A percentile compares a stretch with the other conserved stretches of the same genome.
phyloP scores from a whole-genome alignment of 2,797 vertebrate species.

The Sebastes itinus region DNA sequence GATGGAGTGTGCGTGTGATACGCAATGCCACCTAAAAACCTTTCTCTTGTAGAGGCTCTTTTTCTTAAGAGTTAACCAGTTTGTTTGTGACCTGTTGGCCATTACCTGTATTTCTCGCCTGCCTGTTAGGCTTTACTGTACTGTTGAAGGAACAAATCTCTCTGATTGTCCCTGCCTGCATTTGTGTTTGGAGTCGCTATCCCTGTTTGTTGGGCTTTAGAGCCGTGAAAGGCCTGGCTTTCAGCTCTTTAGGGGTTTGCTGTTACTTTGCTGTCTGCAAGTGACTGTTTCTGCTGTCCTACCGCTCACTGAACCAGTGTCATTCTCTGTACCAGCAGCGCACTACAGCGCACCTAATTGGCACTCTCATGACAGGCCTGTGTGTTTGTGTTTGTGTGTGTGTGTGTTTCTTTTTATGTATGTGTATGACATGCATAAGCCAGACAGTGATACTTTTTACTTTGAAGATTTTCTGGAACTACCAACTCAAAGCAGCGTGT shows the following conservation, averaged over 20 bases:
- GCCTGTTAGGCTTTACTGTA: slow-evolving; percentile 44
- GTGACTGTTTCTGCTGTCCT: slow-evolving; percentile 41
- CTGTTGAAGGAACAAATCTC: slow-evolving; percentile 20
- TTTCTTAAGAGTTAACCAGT: slow-evolving; percentile 28
- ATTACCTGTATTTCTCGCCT: slow-evolving; percentile 22
- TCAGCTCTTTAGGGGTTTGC: slow-evolving; percentile 47
- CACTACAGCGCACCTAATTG: slow-evolving; percentile 42
- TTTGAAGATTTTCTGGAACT: slow-evolving; percentile 12
- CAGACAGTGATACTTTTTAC: background rate
- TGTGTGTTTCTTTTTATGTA: slow-evolving; percentile 16
- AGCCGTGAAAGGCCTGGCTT: slow-evolving; percentile 25
- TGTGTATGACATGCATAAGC: background rate
- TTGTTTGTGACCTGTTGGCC: slow-evolving; percentile 45
- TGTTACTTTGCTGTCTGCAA: slow-evolving; percentile 55
- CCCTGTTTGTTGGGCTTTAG: slow-evolving; percentile 43
- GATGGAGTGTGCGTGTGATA: slow-evolving; percentile 38
- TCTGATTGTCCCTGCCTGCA: slow-evolving; percentile 34
- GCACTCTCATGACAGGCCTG: slow-evolving; percentile 23
- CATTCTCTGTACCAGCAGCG: slow-evolving; percentile 22
- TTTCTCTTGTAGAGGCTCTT: slow-evolving; percentile 34
- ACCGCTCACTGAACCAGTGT: slow-evolving; percentile 46
- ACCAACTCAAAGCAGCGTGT: slow-evolving; percentile 1
- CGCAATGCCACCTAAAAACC: slow-evolving; percentile 36
- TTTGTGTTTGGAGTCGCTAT: slow-evolving; percentile 30
- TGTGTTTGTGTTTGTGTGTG: slow-evolving; percentile 14